Percentiles rank a stretch among this genome's conserved stretches.
These are phyloP conservation scores for Catostylus mosaicus DNA, from an alignment of 30 jellyfish, hydroid and myxozoan genomes.

Conservation along the genomic window DNA sequence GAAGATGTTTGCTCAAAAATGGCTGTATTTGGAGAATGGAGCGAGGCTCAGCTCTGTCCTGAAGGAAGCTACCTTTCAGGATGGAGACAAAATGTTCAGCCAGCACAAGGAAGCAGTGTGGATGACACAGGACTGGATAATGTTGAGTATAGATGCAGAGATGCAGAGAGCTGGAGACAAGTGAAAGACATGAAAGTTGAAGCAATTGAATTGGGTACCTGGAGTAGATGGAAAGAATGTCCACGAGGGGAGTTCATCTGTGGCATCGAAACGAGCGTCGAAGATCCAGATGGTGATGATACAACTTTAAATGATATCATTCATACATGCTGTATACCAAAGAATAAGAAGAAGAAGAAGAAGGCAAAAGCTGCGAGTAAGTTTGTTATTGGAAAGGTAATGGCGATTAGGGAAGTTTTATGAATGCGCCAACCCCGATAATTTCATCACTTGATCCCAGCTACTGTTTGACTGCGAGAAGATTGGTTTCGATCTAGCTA, in stretches of 20 bases:
- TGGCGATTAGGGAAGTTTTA: no score
- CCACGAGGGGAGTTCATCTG: slow-evolving; percentile 47
- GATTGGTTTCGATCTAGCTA: no score
- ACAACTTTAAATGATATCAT: slow-evolving; percentile 63
- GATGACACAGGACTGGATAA: slow-evolving; percentile 59
- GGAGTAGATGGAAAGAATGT: slow-evolving; percentile 63
- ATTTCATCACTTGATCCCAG: no score
- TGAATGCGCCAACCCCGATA: no score
- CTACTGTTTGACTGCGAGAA: no score
- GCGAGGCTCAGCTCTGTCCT: slow-evolving; percentile 22
- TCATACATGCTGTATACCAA: slow-evolving; percentile 66
- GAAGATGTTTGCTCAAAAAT: slow-evolving; percentile 29
- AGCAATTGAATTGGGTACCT: slow-evolving; percentile 19
- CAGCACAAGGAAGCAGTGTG: slow-evolving; percentile 24
- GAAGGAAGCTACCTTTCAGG: slow-evolving; percentile 45
- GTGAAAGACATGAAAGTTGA: slow-evolving; percentile 14
- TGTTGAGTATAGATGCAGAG: slow-evolving; percentile 54
- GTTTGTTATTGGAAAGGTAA: slow-evolving; percentile 1
- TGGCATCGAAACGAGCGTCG: slow-evolving; percentile 54
- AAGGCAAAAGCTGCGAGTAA: no score
- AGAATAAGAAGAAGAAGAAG: slow-evolving; percentile 16
- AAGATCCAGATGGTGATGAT: slow-evolving; percentile 61
- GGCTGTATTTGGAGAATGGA: slow-evolving; percentile 59
- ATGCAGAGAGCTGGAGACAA: slow-evolving; percentile 7
- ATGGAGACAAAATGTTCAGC: slow-evolving; percentile 61